Base-by-base conservation (phyloP, 2,888 invertebrate genomes). In the Blera fallax region DNA sequence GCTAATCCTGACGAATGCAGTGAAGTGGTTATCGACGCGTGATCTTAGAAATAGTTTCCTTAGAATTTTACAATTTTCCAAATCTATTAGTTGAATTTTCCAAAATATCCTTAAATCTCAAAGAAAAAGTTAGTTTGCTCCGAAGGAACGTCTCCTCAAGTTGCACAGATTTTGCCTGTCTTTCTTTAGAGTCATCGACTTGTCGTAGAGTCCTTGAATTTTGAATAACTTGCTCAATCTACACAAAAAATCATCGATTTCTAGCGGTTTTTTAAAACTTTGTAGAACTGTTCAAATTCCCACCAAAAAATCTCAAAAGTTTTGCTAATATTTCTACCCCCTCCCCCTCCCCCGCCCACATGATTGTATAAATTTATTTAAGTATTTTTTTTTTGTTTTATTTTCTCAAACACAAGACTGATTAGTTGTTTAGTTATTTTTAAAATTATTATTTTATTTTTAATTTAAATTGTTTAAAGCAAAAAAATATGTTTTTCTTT, bases 401-500 rank as follows among this genome's bases (percentile, higher is more conserved):
- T 79, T 81, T 81, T 77, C 40, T 73, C 72, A 76, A 85, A 85
- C 34, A 81, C 76, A 85, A 85, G 85, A 85, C 85, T 85, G 85
- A 85, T 85, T 85, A 85, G 85, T 85, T 85, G 56, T 85, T 85
- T 85, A 85, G 65, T 85, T 85, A 10, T 69, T 82, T 32, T 56
- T 48, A 43, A n/a, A n/a, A n/a, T 58, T 60, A 18, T 69, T 54
- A 24, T 65, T 80, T 74, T 43, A 48, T 64, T 79, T 79, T 69
- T 56, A 32, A 50, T 70, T 69, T 48, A 45, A 29, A 40, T 64
- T 69, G 32, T 45, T 76, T n/a, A n/a, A n/a, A n/a, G n/a, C n/a
- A 50, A 56, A 14, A 43, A n/a, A 56, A 52, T 29, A 16, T 43
- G 18, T 62, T 58, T 56, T 40, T 34, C 14, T 56, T 48, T 45